Percentiles rank a stretch among this genome's conserved stretches.
These are phyloP conservation scores for Cryptotis parvus DNA, from an alignment of 2,113 vertebrate genomes.

Conservation along the genomic window DNA sequence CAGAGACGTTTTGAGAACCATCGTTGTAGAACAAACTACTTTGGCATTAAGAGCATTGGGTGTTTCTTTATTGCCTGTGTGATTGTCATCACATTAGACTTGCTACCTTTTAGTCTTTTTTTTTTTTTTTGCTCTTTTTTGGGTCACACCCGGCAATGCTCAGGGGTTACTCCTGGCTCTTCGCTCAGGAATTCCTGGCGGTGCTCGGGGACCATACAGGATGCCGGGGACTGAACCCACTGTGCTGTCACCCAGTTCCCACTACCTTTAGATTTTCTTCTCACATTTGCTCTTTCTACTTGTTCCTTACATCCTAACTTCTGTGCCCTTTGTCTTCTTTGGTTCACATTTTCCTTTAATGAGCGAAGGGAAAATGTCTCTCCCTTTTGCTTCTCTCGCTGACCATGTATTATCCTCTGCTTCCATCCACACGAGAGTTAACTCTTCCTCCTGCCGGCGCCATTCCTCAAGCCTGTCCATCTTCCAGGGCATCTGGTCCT, in stretches of 20 bases:
- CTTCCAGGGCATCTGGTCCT: not conserved
- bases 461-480: not conserved
- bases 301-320: not conserved
- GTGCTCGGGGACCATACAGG: too few relatives aligned
- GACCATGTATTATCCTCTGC: not conserved
- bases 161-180: too few relatives aligned
- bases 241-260: too few relatives aligned
- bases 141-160: too few relatives aligned
- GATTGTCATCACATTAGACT: not conserved
- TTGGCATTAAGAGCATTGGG: not conserved
- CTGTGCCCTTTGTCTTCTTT: not conserved
- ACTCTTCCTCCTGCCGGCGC: not conserved
- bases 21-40: not conserved
- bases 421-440: not conserved
- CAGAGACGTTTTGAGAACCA: conserved; percentile 3
- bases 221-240: too few relatives aligned
- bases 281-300: conserved; percentile 6
- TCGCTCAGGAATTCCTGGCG: too few relatives aligned
- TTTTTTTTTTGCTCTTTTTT: not conserved
- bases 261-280: not conserved
- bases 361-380: not conserved
- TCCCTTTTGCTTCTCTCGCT: not conserved
- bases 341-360: not conserved
- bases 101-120: not conserved
- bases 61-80: not conserved